These are phyloP conservation scores for Rhipidura dahli DNA, from an alignment of 2,113 vertebrate genomes.

Conservation along the genomic window DNA sequence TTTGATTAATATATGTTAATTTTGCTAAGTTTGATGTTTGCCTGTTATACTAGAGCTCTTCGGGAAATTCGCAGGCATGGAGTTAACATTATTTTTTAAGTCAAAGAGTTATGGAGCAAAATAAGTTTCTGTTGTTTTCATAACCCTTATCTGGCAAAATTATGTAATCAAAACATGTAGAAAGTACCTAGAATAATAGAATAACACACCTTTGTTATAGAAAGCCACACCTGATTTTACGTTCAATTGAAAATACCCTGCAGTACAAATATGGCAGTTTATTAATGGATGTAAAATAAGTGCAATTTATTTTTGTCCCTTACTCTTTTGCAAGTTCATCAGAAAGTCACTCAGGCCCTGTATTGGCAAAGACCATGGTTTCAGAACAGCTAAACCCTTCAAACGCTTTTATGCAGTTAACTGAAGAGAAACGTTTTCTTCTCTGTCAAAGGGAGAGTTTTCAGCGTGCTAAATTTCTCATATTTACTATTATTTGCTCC, in stretches of 20 bases:
- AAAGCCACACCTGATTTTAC: background rate
- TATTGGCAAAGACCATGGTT: background rate
- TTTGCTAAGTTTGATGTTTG: background rate
- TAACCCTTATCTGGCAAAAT: background rate
- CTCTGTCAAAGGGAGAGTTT: background rate
- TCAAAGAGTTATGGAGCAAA: background rate
- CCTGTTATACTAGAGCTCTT: background rate
- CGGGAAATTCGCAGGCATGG: background rate
- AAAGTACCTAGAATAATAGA: background rate
- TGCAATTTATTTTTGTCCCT: background rate
- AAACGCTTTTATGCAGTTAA: background rate
- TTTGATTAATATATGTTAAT: background rate
- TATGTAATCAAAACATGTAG: background rate
- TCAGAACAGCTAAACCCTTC: background rate
- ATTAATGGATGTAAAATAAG: background rate
- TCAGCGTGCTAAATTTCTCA: background rate
- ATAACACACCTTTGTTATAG: background rate
- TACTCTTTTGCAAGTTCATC: background rate
- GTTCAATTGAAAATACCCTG: background rate
- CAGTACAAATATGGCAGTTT: background rate
- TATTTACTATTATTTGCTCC: background rate
- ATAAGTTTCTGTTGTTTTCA: background rate
- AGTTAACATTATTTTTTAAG: background rate
- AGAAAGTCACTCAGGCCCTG: background rate
- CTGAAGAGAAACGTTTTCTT: background rate